Conservation (phyloP, 2,888 invertebrate species). For the Oeneis ivallda region DNA sequence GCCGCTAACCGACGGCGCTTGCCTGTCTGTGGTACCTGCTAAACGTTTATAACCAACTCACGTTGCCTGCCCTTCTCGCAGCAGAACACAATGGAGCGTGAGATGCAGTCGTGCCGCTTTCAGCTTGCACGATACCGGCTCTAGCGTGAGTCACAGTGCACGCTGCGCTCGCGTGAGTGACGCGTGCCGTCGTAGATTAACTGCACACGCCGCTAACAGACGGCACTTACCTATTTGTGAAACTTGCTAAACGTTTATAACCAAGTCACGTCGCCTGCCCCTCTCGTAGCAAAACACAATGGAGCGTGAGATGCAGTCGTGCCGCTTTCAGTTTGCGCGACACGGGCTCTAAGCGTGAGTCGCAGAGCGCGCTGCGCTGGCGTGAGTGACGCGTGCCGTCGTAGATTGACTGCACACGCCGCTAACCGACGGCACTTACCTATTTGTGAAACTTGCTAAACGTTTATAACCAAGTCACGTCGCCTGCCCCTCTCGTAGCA, state of each 20-base stretch:
- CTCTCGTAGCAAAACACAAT: neutral
- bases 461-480: too few species aligned
- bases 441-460: too few species aligned
- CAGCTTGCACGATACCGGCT: constrained; percentile 88
- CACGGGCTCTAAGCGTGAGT: too few species aligned
- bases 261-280: neutral
- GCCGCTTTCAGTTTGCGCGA: too few species aligned
- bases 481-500: too few species aligned
- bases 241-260: constrained; percentile 79
- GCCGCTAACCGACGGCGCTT: too few species aligned
- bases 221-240: constrained; percentile 91
- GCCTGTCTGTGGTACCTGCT: too few species aligned
- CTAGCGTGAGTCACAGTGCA: constrained; percentile 88
- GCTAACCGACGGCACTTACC: too few species aligned
- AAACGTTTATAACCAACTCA: neutral
- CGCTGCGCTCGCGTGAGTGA: constrained; percentile 93
- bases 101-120: constrained; percentile 90
- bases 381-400: too few species aligned
- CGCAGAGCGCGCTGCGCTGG: too few species aligned
- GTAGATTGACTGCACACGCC: too few species aligned
- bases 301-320: too few species aligned
- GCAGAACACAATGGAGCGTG: constrained; percentile 94
- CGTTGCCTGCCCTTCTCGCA: constrained; percentile 94
- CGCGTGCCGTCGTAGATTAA: constrained; percentile 96
- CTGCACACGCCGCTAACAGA: constrained; percentile 89